Evolutionary conservation across 2,888 invertebrate genomes (phyloP).

Genomic region (Baccha elongata): DNA sequence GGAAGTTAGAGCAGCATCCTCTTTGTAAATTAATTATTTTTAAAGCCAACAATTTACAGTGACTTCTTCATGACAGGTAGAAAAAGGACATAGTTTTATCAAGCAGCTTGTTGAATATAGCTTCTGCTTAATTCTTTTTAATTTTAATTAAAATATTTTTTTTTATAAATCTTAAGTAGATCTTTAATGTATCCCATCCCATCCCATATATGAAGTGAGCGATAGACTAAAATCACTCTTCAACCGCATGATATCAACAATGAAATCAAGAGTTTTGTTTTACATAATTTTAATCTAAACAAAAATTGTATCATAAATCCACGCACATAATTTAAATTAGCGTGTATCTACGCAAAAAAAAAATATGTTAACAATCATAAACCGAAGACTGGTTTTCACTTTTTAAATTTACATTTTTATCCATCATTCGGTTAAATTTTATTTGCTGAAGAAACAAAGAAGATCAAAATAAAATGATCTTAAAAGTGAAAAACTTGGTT

Average conservation of each 20-base stretch:
- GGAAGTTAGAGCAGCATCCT: no score
- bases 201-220: no score
- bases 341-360: constrained; percentile 31
- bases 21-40: no score
- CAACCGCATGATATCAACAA: constrained; percentile 38
- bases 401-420: not conserved
- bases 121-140: no score
- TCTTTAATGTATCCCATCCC: no score
- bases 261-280: constrained; percentile 25
- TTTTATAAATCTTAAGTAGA: no score
- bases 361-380: not conserved
- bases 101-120: no score
- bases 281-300: not conserved
- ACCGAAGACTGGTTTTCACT: not conserved
- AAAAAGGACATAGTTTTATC: no score
- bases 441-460: not conserved
- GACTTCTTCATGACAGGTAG: no score
- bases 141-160: no score
- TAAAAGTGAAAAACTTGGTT: constrained; percentile 38
- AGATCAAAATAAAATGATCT: not conserved
- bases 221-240: constrained; percentile 42
- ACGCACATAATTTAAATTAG: not conserved
- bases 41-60: no score
- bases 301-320: not conserved
- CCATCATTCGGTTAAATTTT: not conserved